These are phyloP conservation scores for Notarius lentiginosus DNA, from an alignment of 2,113 vertebrate species.

Conservation along the genomic window DNA sequence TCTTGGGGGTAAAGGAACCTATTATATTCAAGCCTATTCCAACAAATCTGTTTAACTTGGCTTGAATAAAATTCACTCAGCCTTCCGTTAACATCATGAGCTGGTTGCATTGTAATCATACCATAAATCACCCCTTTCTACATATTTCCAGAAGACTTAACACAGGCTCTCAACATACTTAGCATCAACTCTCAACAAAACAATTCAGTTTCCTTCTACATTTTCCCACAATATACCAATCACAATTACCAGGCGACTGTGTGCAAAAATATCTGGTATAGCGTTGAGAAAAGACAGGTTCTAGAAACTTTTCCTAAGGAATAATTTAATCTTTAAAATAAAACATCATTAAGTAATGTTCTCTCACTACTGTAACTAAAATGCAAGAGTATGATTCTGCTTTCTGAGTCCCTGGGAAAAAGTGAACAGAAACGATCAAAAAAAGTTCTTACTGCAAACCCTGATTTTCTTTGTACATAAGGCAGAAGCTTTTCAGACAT, in stretches of 20 bases:
- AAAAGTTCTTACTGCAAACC: constrained; percentile 43
- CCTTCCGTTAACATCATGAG: background rate
- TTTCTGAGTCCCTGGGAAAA: constrained; percentile 32
- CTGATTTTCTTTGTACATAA: constrained; percentile 59
- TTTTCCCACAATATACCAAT: background rate
- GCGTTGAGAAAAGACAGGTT: background rate
- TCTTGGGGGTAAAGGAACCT: background rate
- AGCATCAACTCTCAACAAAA: background rate
- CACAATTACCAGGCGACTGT: constrained; percentile 2
- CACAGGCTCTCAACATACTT: constrained; percentile 19
- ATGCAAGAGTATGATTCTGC: constrained; percentile 6
- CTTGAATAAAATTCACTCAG: background rate
- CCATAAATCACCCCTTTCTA: background rate
- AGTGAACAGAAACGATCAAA: constrained; percentile 46
- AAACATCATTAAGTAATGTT: constrained; percentile 10
- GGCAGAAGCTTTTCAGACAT: constrained; percentile 35
- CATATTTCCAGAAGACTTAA: background rate
- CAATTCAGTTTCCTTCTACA: background rate
- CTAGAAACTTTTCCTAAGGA: constrained; percentile 5
- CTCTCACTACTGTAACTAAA: background rate
- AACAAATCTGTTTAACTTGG: background rate
- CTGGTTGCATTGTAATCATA: background rate
- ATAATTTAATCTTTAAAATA: constrained; percentile 8
- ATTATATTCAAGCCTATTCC: background rate
- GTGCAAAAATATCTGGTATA: constrained; percentile 8